Evolutionary conservation across 2,888 invertebrate genomes (phyloP).

Genomic region (Troilus luridus): DNA sequence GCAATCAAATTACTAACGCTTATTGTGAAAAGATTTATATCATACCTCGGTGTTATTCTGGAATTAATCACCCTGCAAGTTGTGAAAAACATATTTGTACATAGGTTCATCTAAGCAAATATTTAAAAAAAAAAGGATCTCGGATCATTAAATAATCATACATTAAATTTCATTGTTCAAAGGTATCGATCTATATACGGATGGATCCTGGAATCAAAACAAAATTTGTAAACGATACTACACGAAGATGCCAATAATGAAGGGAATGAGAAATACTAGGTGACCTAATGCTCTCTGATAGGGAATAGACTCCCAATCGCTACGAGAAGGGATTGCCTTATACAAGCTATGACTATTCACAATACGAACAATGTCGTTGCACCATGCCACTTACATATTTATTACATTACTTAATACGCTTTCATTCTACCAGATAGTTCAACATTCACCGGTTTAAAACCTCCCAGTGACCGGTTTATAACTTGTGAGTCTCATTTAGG

Average conservation of each 20-base stretch:
- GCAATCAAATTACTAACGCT: too few species aligned
- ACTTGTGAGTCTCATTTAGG: background rate
- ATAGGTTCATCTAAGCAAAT: too few species aligned
- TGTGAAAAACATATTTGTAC: too few species aligned
- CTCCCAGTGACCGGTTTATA: too few species aligned
- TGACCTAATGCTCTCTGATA: background rate
- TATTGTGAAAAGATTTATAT: too few species aligned
- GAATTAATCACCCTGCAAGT: too few species aligned
- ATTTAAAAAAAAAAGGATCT: too few species aligned
- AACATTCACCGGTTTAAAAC: background rate
- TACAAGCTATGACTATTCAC: background rate
- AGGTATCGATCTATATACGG: background rate
- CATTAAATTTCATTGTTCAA: background rate
- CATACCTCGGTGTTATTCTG: too few species aligned
- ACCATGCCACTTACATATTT: constrained; percentile 10
- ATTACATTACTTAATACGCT: constrained; percentile 24
- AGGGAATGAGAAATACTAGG: background rate
- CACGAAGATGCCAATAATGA: background rate
- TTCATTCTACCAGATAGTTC: background rate
- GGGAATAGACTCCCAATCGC: background rate
- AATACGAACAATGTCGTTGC: constrained; percentile 19
- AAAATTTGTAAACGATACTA: background rate
- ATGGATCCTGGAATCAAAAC: background rate
- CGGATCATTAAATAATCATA: too few species aligned
- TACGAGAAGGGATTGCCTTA: background rate